These are phyloP conservation scores for Aurelia coerulea DNA, from an alignment of 30 jellyfish, hydroid and myxozoan species.

Conservation along the genomic window DNA sequence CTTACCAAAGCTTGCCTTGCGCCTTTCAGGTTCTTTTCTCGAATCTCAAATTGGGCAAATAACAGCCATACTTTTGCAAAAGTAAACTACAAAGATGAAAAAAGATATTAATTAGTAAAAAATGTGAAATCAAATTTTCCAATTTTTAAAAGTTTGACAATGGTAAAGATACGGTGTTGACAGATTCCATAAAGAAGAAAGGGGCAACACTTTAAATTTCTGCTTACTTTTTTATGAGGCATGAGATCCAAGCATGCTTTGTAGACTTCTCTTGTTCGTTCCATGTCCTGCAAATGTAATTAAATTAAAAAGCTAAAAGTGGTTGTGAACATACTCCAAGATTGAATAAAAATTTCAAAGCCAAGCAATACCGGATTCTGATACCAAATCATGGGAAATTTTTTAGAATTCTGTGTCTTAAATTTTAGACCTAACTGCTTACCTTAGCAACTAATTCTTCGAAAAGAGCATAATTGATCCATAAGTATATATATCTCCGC, in stretches of 20 bases:
- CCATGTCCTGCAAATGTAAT: conserved; percentile 65
- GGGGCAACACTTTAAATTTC: no score
- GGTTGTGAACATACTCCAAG: background rate
- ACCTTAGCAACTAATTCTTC: conserved; percentile 94
- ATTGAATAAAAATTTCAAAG: background rate
- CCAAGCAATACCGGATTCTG: no score
- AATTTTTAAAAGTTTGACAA: no score
- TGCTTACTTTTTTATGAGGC: conserved; percentile 94
- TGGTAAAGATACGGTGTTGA: no score
- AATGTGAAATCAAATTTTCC: no score
- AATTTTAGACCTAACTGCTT: background rate
- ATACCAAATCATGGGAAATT: no score
- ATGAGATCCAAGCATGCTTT: conserved; percentile 95
- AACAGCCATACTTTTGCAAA: conserved; percentile 95
- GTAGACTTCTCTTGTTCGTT: conserved; percentile 86
- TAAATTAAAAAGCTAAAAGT: background rate
- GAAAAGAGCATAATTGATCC: conserved; percentile 96
- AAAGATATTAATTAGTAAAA: background rate
- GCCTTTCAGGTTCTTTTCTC: conserved; percentile 79
- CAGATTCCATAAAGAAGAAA: no score
- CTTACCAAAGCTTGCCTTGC: conserved; percentile 92
- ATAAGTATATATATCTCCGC: conserved; percentile 92
- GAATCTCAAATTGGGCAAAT: conserved; percentile 94
- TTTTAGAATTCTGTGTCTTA: no score
- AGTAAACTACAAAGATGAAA: conserved; percentile 70